A percentile compares a stretch with the other conserved stretches of the same genome.
Conservation (phyloP, 2,888 invertebrate genomes). For the Caenorhabditis japonica region DNA sequence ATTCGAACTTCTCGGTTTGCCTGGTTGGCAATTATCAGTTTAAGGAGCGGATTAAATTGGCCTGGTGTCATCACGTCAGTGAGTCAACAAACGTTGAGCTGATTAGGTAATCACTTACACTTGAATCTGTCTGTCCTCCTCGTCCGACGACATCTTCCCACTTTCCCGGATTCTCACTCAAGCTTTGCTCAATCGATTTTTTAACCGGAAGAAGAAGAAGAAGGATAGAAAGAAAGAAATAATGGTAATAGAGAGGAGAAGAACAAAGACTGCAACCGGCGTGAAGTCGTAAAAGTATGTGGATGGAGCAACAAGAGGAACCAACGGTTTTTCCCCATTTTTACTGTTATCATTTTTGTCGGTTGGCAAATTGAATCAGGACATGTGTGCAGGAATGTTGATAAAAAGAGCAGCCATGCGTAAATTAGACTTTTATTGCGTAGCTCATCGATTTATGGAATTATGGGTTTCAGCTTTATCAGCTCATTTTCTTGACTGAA, state of each 20-base stretch:
- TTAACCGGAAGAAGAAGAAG: slow-evolving; percentile 5
- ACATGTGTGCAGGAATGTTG: neutral
- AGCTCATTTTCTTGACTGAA: no score
- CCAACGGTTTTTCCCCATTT: no score
- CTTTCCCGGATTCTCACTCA: neutral
- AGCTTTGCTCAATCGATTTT: slow-evolving; percentile 1
- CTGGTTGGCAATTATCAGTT: neutral
- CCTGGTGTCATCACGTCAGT: neutral
- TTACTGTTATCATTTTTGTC: slow-evolving; percentile 1
- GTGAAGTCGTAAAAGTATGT: slow-evolving; percentile 15
- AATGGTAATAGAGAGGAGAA: neutral
- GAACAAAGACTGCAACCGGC: slow-evolving; percentile 13
- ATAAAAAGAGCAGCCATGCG: no score
- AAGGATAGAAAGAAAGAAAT: slow-evolving; percentile 3
- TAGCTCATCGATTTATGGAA: no score
- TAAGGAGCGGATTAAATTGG: slow-evolving; percentile 12
- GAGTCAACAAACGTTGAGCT: neutral
- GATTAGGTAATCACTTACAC: slow-evolving; percentile 25
- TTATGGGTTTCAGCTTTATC: no score
- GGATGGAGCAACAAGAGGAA: no score
- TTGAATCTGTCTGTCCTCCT: slow-evolving; percentile 29
- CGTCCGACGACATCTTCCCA: slow-evolving; percentile 20
- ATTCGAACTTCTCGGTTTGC: no score
- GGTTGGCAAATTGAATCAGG: slow-evolving; percentile 13
- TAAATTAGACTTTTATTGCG: no score